phyloP scores from a whole-genome alignment of 2,888 invertebrate species.

The Apoderus coryli region DNA sequence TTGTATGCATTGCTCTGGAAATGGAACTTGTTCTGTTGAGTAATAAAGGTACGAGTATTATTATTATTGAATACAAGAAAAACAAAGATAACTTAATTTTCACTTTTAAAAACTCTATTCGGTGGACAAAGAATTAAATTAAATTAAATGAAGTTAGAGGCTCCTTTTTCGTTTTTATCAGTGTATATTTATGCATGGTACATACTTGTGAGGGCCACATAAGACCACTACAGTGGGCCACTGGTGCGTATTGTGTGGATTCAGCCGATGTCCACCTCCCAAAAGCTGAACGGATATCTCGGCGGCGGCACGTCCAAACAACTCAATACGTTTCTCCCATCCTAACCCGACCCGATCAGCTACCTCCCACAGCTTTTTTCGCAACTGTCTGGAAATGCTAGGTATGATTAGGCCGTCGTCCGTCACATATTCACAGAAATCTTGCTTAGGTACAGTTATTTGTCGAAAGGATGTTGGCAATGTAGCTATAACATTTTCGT shows the following conservation, averaged over 20 bases:
- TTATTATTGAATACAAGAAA: no score
- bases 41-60: no score
- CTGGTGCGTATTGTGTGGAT: slow-evolving; percentile 79
- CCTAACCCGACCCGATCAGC: slow-evolving; percentile 55
- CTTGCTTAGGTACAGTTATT: slow-evolving; percentile 53
- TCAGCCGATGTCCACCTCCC: slow-evolving; percentile 72
- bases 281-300: slow-evolving; percentile 73
- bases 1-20: no score
- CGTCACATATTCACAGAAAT: slow-evolving; percentile 51
- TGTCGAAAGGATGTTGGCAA: slow-evolving; percentile 49
- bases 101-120: no score
- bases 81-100: no score
- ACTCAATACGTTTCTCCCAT: slow-evolving; percentile 51
- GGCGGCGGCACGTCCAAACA: slow-evolving; percentile 69
- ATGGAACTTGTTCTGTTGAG: no score
- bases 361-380: slow-evolving; percentile 50
- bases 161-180: no score
- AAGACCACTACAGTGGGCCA: slow-evolving; percentile 68
- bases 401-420: slow-evolving; percentile 75
- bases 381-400: slow-evolving; percentile 49
- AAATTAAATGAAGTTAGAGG: no score
- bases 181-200: no score
- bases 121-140: no score
- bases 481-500: slow-evolving; percentile 67
- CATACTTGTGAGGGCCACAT: slow-evolving; percentile 49